Percentiles rank a stretch among this genome's conserved stretches.
These are phyloP conservation scores for Lycophotia porphyrea DNA, from an alignment of 2,888 invertebrate genomes.

Conservation along the genomic window DNA sequence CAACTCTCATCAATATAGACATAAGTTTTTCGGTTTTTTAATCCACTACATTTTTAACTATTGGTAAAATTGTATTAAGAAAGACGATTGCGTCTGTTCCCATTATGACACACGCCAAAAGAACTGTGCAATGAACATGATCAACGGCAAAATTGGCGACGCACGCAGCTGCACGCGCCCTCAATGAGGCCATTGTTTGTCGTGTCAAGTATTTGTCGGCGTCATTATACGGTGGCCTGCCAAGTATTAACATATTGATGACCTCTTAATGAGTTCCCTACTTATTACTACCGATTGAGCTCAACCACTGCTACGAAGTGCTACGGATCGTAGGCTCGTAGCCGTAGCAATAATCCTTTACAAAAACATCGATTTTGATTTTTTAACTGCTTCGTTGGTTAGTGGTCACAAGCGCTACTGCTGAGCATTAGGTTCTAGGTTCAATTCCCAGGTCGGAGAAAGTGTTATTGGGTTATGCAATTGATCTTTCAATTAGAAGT, in stretches of 20 bases:
- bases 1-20: too few relatives aligned
- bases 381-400: background rate
- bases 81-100: too few relatives aligned
- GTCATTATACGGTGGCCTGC: slow-evolving; percentile 78
- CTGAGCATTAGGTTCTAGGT: background rate
- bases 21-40: too few relatives aligned
- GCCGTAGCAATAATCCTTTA: slow-evolving; percentile 25
- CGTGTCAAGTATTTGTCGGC: slow-evolving; percentile 62
- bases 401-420: background rate
- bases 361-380: background rate
- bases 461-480: background rate
- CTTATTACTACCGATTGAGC: slow-evolving; percentile 3
- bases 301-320: slow-evolving; percentile 31
- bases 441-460: background rate
- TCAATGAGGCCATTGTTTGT: slow-evolving; percentile 80
- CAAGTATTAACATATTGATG: slow-evolving; percentile 80
- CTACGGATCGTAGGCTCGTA: slow-evolving; percentile 39
- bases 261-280: slow-evolving; percentile 80
- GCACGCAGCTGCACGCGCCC: slow-evolving; percentile 85
- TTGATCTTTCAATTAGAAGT: background rate
- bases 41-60: too few relatives aligned
- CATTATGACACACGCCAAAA: too few relatives aligned
- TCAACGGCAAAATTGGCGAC: slow-evolving; percentile 43
- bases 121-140: too few relatives aligned
- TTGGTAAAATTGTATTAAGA: too few relatives aligned